A percentile compares a stretch with the other conserved stretches of the same genome.
phyloP scores from a whole-genome alignment of 2,797 vertebrate genomes.

The Todus mexicanus region DNA sequence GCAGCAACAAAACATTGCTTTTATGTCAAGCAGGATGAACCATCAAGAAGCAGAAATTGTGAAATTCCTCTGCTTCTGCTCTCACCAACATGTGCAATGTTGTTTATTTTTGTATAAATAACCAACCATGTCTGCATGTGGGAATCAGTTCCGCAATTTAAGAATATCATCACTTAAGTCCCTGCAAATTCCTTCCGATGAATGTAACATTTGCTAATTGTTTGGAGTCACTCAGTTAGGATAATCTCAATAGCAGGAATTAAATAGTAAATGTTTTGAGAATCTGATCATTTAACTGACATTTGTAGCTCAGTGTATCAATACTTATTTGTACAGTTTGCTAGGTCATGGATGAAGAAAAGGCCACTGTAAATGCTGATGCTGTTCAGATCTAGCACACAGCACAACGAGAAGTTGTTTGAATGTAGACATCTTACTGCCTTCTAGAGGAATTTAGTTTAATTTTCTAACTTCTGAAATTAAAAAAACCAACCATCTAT shows the following conservation, averaged over 20 bases:
- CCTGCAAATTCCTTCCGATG: not conserved
- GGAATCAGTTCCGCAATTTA: not conserved
- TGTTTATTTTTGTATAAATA: not conserved
- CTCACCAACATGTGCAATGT: accelerated
- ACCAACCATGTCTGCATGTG: not conserved
- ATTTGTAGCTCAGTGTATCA: not conserved
- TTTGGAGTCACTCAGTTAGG: not conserved
- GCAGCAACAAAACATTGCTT: not conserved
- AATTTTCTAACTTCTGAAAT: not conserved
- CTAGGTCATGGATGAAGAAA: not conserved
- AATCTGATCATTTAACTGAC: not conserved
- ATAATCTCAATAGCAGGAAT: not conserved
- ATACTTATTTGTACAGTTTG: not conserved
- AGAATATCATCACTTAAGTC: not conserved
- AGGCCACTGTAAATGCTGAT: not conserved
- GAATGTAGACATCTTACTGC: not conserved
- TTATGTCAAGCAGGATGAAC: not conserved
- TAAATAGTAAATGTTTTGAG: not conserved
- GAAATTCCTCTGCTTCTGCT: not conserved
- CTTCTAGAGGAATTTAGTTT: not conserved
- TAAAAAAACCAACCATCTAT: accelerated
- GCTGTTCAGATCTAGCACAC: not conserved
- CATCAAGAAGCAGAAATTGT: not conserved
- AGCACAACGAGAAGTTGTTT: not conserved
- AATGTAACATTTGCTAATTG: not conserved